These are phyloP conservation scores for Melipona quadrifasciata DNA, from an alignment of 1,140 invertebrate species.

Conservation along the genomic window DNA sequence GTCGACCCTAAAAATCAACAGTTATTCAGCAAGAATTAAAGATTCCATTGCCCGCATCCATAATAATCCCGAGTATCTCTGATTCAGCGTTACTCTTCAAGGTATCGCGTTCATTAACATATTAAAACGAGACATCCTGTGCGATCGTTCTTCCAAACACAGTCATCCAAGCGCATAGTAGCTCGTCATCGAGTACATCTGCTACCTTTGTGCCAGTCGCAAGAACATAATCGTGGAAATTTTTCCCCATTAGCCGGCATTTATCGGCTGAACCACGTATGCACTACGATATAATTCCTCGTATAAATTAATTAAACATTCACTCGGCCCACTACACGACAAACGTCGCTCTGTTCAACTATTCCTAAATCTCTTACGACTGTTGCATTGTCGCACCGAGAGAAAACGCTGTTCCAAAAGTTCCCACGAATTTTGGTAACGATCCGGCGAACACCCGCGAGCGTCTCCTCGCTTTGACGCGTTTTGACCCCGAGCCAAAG, in stretches of 20 bases:
- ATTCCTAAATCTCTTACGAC: not conserved
- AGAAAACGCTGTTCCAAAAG: not conserved
- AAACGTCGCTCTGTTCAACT: too few species aligned
- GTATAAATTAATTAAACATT: conserved; percentile 34
- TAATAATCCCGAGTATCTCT: not conserved
- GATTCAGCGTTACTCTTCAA: not conserved
- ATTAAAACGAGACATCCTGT: conserved; percentile 4
- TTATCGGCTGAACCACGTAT: conserved; percentile 16
- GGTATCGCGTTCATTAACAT: not conserved
- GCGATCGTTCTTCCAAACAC: conserved; percentile 22
- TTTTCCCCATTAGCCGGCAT: conserved; percentile 11
- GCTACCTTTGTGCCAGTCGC: conserved; percentile 7
- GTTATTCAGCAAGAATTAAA: not conserved
- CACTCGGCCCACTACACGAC: not conserved
- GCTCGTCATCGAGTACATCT: not conserved
- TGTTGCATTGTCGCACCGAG: not conserved
- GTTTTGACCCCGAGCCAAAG: conserved; percentile 37
- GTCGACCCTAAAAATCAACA: not conserved
- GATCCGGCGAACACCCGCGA: not conserved
- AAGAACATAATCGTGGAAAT: not conserved
- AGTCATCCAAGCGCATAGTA: not conserved
- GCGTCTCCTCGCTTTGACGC: conserved; percentile 7
- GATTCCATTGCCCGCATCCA: not conserved
- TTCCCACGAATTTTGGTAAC: conserved; percentile 8
- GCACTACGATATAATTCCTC: too few species aligned